Conservation (phyloP, 2,113 vertebrate genomes). For the Aplodontia rufa region DNA sequence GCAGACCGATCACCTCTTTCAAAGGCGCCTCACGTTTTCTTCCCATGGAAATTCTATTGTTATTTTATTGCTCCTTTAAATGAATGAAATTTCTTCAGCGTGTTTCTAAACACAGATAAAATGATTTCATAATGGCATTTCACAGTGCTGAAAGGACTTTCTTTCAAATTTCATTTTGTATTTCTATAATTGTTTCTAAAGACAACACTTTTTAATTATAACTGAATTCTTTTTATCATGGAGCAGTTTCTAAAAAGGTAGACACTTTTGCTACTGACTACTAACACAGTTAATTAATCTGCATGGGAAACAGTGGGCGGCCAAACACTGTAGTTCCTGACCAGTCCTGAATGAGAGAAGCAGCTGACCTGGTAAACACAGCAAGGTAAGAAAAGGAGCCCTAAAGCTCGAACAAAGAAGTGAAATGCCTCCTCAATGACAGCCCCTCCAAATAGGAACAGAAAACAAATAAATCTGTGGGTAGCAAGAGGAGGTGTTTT, state of each 20-base stretch:
- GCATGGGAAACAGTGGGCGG: not conserved
- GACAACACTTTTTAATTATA: not conserved
- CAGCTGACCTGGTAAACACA: not conserved
- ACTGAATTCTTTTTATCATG: slow-evolving; percentile 32
- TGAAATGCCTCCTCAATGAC: not conserved
- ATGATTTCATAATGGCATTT: slow-evolving; percentile 16
- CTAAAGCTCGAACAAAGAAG: not conserved
- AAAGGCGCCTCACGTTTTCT: not conserved
- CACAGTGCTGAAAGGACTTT: not conserved
- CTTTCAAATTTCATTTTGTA: not conserved
- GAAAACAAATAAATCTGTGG: not conserved
- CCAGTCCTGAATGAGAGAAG: not conserved
- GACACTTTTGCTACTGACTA: not conserved
- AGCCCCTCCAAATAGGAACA: not conserved
- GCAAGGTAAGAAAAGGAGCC: not conserved
- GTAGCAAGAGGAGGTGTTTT: not conserved
- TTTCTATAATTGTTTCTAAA: not conserved
- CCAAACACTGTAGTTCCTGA: not conserved
- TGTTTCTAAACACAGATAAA: slow-evolving; percentile 50
- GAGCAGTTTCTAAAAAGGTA: not conserved
- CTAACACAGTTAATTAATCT: slow-evolving; percentile 1
- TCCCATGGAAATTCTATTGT: not conserved
- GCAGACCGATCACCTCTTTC: not conserved
- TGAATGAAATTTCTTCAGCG: not conserved
- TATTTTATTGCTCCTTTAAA: slow-evolving; percentile 15